A percentile compares a stretch with the other conserved stretches of the same genome.
Evolutionary conservation across 2,797 vertebrate genomes (phyloP).

Genomic region (Chloroceryle amazona): DNA sequence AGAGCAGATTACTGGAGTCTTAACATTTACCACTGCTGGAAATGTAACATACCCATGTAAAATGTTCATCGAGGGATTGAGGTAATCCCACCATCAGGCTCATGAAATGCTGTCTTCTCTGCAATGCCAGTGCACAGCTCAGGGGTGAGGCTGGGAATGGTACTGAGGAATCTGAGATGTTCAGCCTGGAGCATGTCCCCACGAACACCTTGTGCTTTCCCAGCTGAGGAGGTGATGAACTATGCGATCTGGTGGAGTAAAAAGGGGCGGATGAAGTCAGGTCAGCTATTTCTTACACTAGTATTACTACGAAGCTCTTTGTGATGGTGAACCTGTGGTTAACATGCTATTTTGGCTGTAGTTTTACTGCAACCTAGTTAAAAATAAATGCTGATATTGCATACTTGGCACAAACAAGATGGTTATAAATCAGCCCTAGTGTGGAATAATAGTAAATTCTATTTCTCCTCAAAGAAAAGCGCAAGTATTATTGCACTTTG

Average conservation of each 20-base stretch:
- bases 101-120: not conserved
- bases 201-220: accelerated
- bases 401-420: not conserved
- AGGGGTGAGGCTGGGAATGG: not conserved
- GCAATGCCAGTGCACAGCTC: not conserved
- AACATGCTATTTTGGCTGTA: not conserved
- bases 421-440: not conserved
- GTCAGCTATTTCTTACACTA: not conserved
- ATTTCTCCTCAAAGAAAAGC: not conserved
- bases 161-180: accelerated
- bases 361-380: not conserved
- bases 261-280: not conserved
- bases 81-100: not conserved
- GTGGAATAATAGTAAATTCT: not conserved
- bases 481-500: not conserved
- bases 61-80: not conserved
- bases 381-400: not conserved
- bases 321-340: not conserved
- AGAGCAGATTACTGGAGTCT: not conserved
- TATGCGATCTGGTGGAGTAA: not conserved
- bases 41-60: not conserved
- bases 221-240: not conserved
- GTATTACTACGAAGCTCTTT: not conserved
- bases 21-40: not conserved
- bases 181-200: accelerated